phyloP scores from a whole-genome alignment of 2,113 vertebrate species.

The Ameiurus melas region DNA sequence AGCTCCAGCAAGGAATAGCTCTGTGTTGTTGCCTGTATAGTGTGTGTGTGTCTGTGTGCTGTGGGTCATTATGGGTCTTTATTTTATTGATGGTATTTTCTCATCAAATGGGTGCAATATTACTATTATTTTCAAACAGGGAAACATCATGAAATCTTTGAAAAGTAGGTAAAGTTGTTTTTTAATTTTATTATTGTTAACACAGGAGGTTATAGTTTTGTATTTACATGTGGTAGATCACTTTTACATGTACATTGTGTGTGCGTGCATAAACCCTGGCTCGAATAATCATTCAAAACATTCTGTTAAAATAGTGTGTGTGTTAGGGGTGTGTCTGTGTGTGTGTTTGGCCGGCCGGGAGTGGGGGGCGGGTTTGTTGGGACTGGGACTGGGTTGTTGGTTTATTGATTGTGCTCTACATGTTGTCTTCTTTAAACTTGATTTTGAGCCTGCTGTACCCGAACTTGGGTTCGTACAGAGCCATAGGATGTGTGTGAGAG shows the following conservation, averaged over 20 bases:
- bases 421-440: conserved; percentile 23
- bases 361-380: too few species aligned
- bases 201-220: not conserved
- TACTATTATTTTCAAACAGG: conserved; percentile 15
- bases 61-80: conserved; percentile 10
- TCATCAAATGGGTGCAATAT: conserved; percentile 66
- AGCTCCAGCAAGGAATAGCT: not conserved
- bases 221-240: not conserved
- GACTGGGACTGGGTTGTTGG: too few species aligned
- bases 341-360: not conserved
- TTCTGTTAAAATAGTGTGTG: not conserved
- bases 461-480: not conserved
- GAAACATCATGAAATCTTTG: conserved; percentile 15
- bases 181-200: not conserved
- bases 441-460: not conserved
- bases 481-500: not conserved
- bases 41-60: conserved; percentile 2
- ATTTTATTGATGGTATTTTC: conserved; percentile 26
- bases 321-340: not conserved
- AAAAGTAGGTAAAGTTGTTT: not conserved
- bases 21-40: not conserved
- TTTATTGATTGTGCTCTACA: conserved; percentile 7
- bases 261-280: not conserved
- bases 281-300: not conserved
- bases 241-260: not conserved